A percentile compares a stretch with the other conserved stretches of the same genome.
Conservation (phyloP, 2,888 invertebrate genomes). For the Branchipolynoe longqiensis region DNA sequence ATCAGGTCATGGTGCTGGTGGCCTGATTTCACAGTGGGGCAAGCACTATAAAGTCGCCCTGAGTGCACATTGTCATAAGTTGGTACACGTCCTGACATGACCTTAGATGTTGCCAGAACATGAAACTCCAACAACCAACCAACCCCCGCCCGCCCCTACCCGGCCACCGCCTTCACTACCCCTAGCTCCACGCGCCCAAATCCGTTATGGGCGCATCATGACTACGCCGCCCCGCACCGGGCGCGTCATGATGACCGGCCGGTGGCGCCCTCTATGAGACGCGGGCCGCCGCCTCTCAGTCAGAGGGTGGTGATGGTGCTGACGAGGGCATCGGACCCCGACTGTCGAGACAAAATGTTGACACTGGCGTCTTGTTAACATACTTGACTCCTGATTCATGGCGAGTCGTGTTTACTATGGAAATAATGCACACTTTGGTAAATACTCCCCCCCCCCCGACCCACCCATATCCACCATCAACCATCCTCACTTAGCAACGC, state of each 20-base stretch:
- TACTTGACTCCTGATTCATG: neutral
- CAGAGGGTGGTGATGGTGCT: too few species aligned
- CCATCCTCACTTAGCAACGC: too few species aligned
- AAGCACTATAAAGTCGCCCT: too few species aligned
- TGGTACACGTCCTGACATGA: too few species aligned
- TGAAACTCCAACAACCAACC: neutral
- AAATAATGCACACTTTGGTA: neutral
- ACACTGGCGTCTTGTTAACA: slow-evolving; percentile 5
- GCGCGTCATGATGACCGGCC: too few species aligned
- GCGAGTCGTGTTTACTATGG: neutral
- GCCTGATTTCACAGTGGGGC: too few species aligned
- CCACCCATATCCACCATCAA: too few species aligned
- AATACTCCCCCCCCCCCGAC: too few species aligned
- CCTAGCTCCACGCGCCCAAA: neutral
- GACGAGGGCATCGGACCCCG: neutral
- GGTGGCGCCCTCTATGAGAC: slow-evolving; percentile 26
- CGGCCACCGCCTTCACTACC: neutral
- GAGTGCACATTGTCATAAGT: too few species aligned
- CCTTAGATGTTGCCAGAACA: too few species aligned
- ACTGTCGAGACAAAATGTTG: neutral
- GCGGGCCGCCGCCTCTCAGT: neutral
- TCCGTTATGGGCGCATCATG: slow-evolving; percentile 15
- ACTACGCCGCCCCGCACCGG: neutral
- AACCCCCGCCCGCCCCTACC: neutral
- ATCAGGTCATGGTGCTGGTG: too few species aligned